Conservation (phyloP, 2,888 invertebrate species). For the Alsophila aescularia region DNA sequence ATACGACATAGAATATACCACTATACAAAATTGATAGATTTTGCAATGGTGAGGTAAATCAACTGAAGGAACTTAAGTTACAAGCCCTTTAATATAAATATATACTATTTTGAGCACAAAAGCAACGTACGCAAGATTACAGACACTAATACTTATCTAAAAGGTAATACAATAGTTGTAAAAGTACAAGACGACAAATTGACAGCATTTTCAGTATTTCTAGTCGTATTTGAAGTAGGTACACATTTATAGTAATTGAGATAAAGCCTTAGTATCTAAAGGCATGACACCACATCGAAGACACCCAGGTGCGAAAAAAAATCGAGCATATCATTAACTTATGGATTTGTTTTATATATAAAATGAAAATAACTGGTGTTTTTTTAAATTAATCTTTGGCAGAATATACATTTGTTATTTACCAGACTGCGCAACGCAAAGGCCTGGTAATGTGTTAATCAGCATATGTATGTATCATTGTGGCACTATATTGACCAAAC, state of each 20-base stretch:
- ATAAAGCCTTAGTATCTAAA: constrained; percentile 68
- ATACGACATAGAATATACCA: constrained; percentile 28
- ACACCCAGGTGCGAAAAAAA: constrained; percentile 36
- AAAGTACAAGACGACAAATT: constrained; percentile 75
- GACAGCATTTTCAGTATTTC: constrained; percentile 76
- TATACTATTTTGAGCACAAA: constrained; percentile 52
- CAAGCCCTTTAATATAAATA: constrained; percentile 41
- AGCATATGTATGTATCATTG: too few relatives aligned
- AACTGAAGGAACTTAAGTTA: constrained; percentile 44
- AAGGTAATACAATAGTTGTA: constrained; percentile 66
- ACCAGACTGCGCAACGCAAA: too few relatives aligned
- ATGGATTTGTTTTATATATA: too few relatives aligned
- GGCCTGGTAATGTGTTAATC: too few relatives aligned
- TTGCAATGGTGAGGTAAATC: constrained; percentile 34
- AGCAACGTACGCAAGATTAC: constrained; percentile 60
- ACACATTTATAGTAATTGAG: constrained; percentile 72
- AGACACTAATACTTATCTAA: constrained; percentile 61
- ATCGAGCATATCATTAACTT: too few relatives aligned
- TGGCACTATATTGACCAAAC: too few relatives aligned
- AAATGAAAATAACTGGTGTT: too few relatives aligned
- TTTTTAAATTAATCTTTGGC: background rate
- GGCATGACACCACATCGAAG: constrained; percentile 58
- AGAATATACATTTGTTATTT: too few relatives aligned
- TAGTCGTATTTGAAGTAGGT: constrained; percentile 68
- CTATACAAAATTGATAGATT: constrained; percentile 36